Evolutionary conservation across 2,888 invertebrate species (phyloP), one percentile per base, ranked within the genome.

Genomic region (Caenorhabditis sp.): DNA sequence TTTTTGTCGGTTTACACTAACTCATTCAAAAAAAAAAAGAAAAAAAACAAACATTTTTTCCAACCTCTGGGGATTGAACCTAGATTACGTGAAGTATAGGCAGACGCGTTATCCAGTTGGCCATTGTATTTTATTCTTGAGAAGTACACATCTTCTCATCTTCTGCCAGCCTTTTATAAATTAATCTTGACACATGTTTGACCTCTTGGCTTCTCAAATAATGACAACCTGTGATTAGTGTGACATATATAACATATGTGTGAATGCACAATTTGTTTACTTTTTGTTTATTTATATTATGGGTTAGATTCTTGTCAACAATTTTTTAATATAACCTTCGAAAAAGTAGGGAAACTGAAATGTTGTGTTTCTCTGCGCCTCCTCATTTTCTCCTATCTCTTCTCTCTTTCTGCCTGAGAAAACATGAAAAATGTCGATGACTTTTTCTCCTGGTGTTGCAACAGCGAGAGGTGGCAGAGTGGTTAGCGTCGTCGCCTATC

Each of bases 201-300:
- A 56, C 56, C 56, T n/a, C 56, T 3, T 43, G 17, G 14, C 14
- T 3, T 10, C 43, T 10, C 43, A 17, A 43, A 17, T 17, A 14
- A 43, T 43, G 43, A 43, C 21, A 56, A 56, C 56, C 56, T 25
- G 14, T 56, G 56, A 43, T 43, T 43, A 43, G 43, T 43, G 43
- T 43, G 43, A 10, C 43, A 43, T 17, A 2, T 17, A 12, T 17
- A 43, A 43, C 17, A 31, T 31, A 31, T 31, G 31, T 10, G 31
- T 7, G 31, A 10, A n/a, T n/a, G n/a, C 36, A 36, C 5, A 10
- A 43, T 43, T 43, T 43, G 43, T 43, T 43, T 43, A 43, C n/a
- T n/a, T n/a, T n/a, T n/a, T n/a, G n/a, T 43, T 43, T 43, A 43
- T 43, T 43, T 43, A 12, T 10, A 10, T 43, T 43, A 43, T 43